A percentile compares a stretch with the other conserved stretches of the same genome.
phyloP scores from a whole-genome alignment of 2,888 invertebrate species.

The Chalcosyrphus nemorum region DNA sequence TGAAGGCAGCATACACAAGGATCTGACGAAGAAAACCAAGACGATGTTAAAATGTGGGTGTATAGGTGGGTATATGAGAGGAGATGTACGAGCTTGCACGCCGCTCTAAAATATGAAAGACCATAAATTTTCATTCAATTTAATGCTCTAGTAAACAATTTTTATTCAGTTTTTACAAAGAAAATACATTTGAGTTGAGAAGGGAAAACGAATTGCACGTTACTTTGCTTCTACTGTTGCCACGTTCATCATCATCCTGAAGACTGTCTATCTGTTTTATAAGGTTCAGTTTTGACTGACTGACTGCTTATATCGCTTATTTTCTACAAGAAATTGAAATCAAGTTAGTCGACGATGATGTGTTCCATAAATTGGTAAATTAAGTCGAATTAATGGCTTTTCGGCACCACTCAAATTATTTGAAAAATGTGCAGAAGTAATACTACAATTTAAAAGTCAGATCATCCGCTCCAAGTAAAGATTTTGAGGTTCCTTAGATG shows the following conservation, averaged over 20 bases:
- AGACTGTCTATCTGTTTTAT: constrained; percentile 6
- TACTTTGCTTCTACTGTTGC: background rate
- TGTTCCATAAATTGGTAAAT: background rate
- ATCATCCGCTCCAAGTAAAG: too few species aligned
- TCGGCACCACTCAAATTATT: background rate
- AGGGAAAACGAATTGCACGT: constrained; percentile 17
- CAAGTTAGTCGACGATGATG: constrained; percentile 13
- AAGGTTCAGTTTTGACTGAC: constrained; percentile 35
- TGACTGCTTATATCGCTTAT: constrained; percentile 1
- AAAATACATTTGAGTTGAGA: constrained; percentile 22
- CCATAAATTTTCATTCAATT: constrained; percentile 82
- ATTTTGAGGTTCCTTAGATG: too few species aligned
- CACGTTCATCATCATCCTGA: background rate
- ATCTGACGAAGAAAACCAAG: background rate
- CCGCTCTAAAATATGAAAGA: constrained; percentile 78
- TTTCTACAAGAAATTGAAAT: background rate
- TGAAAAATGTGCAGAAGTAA: background rate
- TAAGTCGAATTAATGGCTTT: background rate
- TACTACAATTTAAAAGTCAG: too few species aligned
- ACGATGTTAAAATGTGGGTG: background rate
- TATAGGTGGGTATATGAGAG: background rate
- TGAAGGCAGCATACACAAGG: background rate
- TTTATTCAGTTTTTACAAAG: constrained; percentile 74
- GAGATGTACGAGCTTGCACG: constrained; percentile 14
- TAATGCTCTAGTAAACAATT: constrained; percentile 82